Base-by-base conservation (phyloP, 1,140 invertebrate species). In the Chrysoperla carnea region DNA sequence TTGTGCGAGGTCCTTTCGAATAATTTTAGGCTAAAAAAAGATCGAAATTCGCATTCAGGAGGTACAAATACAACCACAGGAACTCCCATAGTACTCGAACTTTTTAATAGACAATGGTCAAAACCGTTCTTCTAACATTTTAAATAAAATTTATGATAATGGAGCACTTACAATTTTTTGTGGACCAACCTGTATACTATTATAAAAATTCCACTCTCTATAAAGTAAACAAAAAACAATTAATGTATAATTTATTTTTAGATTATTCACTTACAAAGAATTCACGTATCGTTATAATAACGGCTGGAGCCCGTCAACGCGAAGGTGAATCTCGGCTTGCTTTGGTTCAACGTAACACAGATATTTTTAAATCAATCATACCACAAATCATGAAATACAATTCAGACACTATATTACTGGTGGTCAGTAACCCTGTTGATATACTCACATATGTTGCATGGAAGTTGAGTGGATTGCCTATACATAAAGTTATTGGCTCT, bases 371-470 rank as follows among this genome's bases (percentile, higher is more conserved):
- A 49, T 60, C 45, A n/a, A 70, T 75, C 39, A 60, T 75, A 45
- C 68, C 69, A 11, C 52, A 65, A 29, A 45, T 76, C 11, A 59
- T 69, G 0, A 57, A 70, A 48, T 63, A 73, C 50, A 75, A 70
- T 47, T 73, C 75, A 0, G 58, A 76, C 45, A 67, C 70, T 28
- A 60, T 76, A 17, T 59, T 78, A 40, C 6, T 78, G 6, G 55
- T 77, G 40, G 64, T 75, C 6, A 66, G 68, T n/a, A 76, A 77
- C 56, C 74, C 72, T 57, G 76, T 78, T 41, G 76, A 80, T 56
- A 64, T 79, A 49, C 49, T 79, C 49, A 61, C 71, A 12, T 80
- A 75, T 60, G 58, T 77, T 9, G 68, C 75, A 7, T 81, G 77
- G 76, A 79, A 78, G 52, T 40, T 76, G 29, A 77, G 73, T 51